phyloP scores from a whole-genome alignment of 2,888 invertebrate species.

The Torymus auratus region DNA sequence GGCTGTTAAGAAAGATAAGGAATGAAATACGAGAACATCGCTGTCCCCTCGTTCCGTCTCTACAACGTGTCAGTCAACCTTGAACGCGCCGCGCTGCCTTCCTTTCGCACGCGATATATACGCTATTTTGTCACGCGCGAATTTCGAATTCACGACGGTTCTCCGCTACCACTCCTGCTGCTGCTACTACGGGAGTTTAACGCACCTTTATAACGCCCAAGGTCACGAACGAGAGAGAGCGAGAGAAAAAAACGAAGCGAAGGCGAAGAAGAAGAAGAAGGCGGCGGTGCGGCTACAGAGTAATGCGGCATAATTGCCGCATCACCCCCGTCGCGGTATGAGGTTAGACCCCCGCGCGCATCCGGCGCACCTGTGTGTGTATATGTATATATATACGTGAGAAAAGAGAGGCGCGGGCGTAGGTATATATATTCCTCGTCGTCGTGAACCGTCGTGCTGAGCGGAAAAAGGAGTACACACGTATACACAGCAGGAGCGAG shows the following conservation, averaged over 20 bases:
- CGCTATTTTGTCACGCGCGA: neutral
- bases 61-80: constrained; percentile 47
- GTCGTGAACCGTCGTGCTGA: too few species aligned
- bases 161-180: neutral
- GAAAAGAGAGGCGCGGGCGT: constrained; percentile 42
- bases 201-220: constrained; percentile 40
- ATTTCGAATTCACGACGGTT: constrained; percentile 39
- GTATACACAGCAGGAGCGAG: too few species aligned
- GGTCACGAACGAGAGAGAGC: neutral
- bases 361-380: constrained; percentile 23
- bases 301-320: constrained; percentile 32
- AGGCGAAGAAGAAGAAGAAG: neutral
- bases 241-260: neutral
- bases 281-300: neutral
- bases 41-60: too few species aligned
- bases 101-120: constrained; percentile 7
- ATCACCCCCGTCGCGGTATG: neutral
- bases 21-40: constrained; percentile 44
- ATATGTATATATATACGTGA: neutral
- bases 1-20: constrained; percentile 27
- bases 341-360: constrained; percentile 5
- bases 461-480: too few species aligned
- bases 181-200: constrained; percentile 35
- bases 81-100: constrained; percentile 30
- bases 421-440: too few species aligned